Base-by-base conservation (phyloP, 2,113 vertebrate species). In the Bubo blakistoni region DNA sequence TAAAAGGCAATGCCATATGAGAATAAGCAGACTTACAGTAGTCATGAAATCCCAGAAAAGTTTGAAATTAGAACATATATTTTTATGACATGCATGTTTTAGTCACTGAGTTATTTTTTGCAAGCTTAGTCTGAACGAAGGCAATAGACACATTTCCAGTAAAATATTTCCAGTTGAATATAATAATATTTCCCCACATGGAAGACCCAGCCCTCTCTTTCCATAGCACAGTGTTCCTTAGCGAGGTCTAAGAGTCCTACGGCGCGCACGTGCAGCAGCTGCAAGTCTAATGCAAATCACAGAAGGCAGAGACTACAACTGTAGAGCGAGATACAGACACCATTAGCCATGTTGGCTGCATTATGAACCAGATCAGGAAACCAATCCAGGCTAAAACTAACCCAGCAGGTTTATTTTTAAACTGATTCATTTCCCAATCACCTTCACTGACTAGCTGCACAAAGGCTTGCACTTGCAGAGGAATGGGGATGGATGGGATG, bases 221-320 rank as follows among this genome's bases (percentile, higher is more conserved):
- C 96, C 96, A 96, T 72, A 97, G 92, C 96, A 97, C 61, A 69
- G 62, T 96, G 96, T 96, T 96, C 96, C 87, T 93, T 90, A 94
- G 80, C 18, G 34, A 5, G 66, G 81, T 89, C 87, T 90, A 73
- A 88, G 71, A 90, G 90, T 54, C 58, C 80, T 95, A 10, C 16
- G 3, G 79, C 4, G 9, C 81, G 82, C 95, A 96, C 74, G 84
- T 96, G 95, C 90, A 91, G 87, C 94, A 95, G 96, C 94, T 97
- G 81, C 81, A 95, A 58, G 66, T 58, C 73, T 97, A 97, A 97
- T 97, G 95, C 70, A 93, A 96, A 97, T 95, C 90, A 87, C 96
- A 97, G 96, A 92, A 96, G 90, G 92, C 91, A 95, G 74, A 89
- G 49, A 65, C 78, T 80, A 49, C 0, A 0, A n/a, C 73, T 5